phyloP scores from a whole-genome alignment of 2,888 invertebrate genomes.

The Himalopsyche anomala region DNA sequence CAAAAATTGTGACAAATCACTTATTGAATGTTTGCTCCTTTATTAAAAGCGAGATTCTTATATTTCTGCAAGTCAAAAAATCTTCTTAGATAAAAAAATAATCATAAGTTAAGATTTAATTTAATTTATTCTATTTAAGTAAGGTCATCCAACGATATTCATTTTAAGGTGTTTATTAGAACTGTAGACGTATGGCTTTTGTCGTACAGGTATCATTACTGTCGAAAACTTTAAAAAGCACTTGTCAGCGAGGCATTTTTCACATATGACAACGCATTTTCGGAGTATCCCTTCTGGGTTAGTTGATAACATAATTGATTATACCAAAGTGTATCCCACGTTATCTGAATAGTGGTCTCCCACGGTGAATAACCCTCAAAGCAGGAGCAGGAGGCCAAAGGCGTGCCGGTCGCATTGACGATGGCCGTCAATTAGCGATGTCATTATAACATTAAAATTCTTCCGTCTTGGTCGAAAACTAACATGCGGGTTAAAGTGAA shows the following conservation, averaged over 20 bases:
- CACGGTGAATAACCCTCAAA: constrained; percentile 44
- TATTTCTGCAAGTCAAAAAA: too few relatives aligned
- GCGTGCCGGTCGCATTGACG: constrained; percentile 39
- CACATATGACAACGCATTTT: constrained; percentile 35
- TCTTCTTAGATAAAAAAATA: too few relatives aligned
- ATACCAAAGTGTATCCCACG: constrained; percentile 17
- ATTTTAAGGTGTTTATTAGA: not conserved
- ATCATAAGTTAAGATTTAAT: too few relatives aligned
- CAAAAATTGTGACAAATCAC: too few relatives aligned
- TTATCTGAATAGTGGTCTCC: constrained; percentile 7
- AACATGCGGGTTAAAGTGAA: too few relatives aligned
- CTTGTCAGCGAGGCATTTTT: constrained; percentile 28
- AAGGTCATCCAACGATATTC: too few relatives aligned
- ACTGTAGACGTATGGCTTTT: not conserved
- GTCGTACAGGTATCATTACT: not conserved
- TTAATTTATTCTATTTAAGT: too few relatives aligned
- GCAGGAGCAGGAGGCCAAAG: constrained; percentile 42
- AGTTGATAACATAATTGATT: constrained; percentile 37
- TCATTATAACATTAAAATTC: constrained; percentile 37
- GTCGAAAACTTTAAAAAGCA: constrained; percentile 22
- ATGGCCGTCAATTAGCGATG: constrained; percentile 32
- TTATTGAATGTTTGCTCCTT: too few relatives aligned
- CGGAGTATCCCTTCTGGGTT: constrained; percentile 20
- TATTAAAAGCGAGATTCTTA: too few relatives aligned
- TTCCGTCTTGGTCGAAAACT: not conserved